A percentile compares a stretch with the other conserved stretches of the same genome.
Conservation (phyloP, 2,797 vertebrate species). For the Paguma larvata region DNA sequence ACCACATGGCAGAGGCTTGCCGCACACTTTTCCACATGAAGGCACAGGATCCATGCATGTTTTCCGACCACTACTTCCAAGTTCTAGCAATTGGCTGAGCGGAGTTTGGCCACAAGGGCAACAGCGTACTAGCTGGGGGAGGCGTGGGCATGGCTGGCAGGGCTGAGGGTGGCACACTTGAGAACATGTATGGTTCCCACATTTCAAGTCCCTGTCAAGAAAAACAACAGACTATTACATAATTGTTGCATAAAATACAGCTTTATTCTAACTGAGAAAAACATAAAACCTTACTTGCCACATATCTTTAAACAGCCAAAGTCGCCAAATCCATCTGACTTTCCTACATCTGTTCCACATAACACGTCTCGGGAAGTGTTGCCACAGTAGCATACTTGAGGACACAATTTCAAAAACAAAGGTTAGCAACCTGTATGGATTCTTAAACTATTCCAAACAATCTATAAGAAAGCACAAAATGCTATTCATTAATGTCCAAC, state of each 20-base stretch:
- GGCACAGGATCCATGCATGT: slow-evolving; percentile 96
- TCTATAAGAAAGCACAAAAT: slow-evolving; percentile 49
- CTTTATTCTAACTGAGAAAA: slow-evolving; percentile 56
- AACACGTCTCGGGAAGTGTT: slow-evolving; percentile 90
- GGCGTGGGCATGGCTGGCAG: slow-evolving; percentile 94
- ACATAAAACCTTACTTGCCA: slow-evolving; percentile 92
- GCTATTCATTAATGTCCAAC: not conserved
- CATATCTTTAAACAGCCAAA: slow-evolving; percentile 96
- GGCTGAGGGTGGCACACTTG: slow-evolving; percentile 94
- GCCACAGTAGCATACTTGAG: slow-evolving; percentile 96
- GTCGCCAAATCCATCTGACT: slow-evolving; percentile 93
- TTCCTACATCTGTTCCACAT: slow-evolving; percentile 94
- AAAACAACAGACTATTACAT: not conserved
- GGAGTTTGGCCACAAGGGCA: slow-evolving; percentile 97
- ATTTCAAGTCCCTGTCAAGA: slow-evolving; percentile 93
- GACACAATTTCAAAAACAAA: slow-evolving; percentile 70
- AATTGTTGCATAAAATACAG: not conserved
- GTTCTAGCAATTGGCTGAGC: slow-evolving; percentile 95
- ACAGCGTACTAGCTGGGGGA: slow-evolving; percentile 92
- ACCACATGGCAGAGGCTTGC: slow-evolving; percentile 95
- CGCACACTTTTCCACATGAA: slow-evolving; percentile 97
- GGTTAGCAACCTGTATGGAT: slow-evolving; percentile 45
- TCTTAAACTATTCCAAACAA: slow-evolving; percentile 56
- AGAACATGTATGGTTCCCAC: slow-evolving; percentile 94
- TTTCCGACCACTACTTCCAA: slow-evolving; percentile 93